A percentile compares a stretch with the other conserved stretches of the same genome.
These are phyloP conservation scores for Araneus ventricosus DNA, from an alignment of 1,140 invertebrate species.

Conservation along the genomic window DNA sequence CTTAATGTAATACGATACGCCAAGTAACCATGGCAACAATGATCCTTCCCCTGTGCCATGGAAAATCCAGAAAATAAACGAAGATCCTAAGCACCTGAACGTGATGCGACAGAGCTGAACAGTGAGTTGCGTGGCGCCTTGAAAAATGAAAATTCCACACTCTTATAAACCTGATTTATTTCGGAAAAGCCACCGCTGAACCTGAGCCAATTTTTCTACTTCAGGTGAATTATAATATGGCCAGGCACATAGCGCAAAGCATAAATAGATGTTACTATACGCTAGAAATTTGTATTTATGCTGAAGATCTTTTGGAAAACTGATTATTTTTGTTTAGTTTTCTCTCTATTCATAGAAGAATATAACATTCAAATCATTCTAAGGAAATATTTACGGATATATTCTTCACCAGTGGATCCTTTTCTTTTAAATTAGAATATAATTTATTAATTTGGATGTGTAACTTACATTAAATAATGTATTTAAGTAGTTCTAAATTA, in stretches of 20 bases:
- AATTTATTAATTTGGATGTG: no score
- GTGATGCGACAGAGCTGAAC: slow-evolving; percentile 17
- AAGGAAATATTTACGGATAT: no score
- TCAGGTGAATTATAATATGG: no score
- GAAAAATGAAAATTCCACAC: slow-evolving; percentile 22
- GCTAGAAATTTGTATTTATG: neutral
- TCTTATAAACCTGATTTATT: slow-evolving; percentile 23
- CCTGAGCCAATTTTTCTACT: neutral
- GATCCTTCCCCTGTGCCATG: neutral
- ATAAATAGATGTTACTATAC: no score
- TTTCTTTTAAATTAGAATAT: no score
- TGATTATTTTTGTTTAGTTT: no score
- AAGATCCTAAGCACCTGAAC: slow-evolving; percentile 43
- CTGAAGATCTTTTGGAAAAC: neutral
- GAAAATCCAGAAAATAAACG: neutral
- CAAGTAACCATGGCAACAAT: slow-evolving; percentile 56
- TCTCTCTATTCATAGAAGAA: no score
- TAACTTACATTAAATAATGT: no score
- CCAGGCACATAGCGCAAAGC: no score
- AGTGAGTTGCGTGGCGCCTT: slow-evolving; percentile 31
- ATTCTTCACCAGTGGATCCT: no score
- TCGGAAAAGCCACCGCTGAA: neutral
- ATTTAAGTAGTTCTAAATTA: no score
- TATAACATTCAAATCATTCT: no score
- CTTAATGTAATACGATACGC: slow-evolving; percentile 69